A percentile compares a stretch with the other conserved stretches of the same genome.
Evolutionary conservation across 2,888 invertebrate species (phyloP).

Genomic region (Autographa gamma): DNA sequence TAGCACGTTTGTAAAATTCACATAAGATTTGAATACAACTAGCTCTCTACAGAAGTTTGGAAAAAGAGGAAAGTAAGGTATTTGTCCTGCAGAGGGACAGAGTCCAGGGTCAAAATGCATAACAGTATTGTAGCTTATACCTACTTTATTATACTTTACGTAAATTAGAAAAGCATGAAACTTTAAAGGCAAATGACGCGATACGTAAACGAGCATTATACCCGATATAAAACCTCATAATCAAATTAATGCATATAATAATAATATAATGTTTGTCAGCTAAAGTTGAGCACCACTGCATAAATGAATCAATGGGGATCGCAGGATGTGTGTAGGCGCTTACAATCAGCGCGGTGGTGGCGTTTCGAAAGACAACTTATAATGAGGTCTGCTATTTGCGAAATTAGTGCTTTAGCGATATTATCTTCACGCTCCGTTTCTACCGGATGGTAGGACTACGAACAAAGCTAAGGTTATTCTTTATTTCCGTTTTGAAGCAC

Average conservation of each 20-base stretch:
- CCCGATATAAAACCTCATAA: too few species aligned
- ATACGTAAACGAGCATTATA: too few species aligned
- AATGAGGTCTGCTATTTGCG: slow-evolving; percentile 51
- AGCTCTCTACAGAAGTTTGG: too few species aligned
- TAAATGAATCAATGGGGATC: slow-evolving; percentile 66
- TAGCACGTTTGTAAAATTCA: too few species aligned
- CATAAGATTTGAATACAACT: too few species aligned
- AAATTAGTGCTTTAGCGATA: slow-evolving; percentile 48
- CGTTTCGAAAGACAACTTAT: slow-evolving; percentile 66
- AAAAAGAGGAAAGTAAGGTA: too few species aligned
- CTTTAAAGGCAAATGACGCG: too few species aligned
- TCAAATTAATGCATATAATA: neutral
- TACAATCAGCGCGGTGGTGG: slow-evolving; percentile 61
- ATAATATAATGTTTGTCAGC: neutral
- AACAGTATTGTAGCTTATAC: too few species aligned
- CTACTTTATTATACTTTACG: too few species aligned
- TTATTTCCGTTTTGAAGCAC: neutral
- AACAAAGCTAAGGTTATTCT: slow-evolving; percentile 13
- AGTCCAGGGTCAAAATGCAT: too few species aligned
- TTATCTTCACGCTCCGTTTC: slow-evolving; percentile 41
- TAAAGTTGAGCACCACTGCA: slow-evolving; percentile 38
- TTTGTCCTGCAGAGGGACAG: too few species aligned
- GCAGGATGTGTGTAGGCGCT: slow-evolving; percentile 73
- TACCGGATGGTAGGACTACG: slow-evolving; percentile 21
- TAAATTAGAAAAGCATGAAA: too few species aligned